Base-by-base conservation (phyloP, 1,140 invertebrate species). In the Drosophila sucinea region DNA sequence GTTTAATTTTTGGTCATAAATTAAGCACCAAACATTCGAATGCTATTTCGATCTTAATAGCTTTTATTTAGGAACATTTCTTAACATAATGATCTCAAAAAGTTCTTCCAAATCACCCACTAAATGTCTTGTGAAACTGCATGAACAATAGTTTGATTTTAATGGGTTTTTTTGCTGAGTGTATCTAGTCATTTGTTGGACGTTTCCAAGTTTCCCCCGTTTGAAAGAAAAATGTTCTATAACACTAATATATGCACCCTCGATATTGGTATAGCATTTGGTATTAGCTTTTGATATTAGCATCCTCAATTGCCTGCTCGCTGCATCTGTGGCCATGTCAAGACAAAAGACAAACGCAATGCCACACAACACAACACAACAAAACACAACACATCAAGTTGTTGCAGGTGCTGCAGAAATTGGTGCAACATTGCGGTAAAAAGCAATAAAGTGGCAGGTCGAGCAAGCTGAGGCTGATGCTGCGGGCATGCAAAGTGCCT, bases 361-460 rank as follows among this genome's bases (percentile, higher is more conserved):
- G 44, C 44, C 44, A 51, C 23, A 51, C 25, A 17, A 27, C 6
- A 27, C 44, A 27, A 6, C 44, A 51, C 23, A 51, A 47, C 44
- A 23, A 5, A 47, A 51, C 44, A 51, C 7, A 33, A 47, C 33
- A 61, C 38, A 27, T 25, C 71, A 47, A 70, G 60, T 64, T 51
- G 71, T 65, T 79, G 58, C 70, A 79, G 38, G 54, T 33, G 56
- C 65, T 68, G 62, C 67, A 67, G 54, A 73, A 73, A 77, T 70
- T 64, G 75, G 80, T 83, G 72, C 73, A 86, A 33, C 73, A 75
- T 84, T 84, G 81, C 83, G 71, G 83, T 82, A 87, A 86, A 86
- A 85, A 67, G 81, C 81, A 70, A 86, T 81, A 85, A 76, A 86
- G 67, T 67, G 72, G 58, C 81, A 73, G 81, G 60, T 76, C 65